These are phyloP conservation scores for Oscheius onirici DNA, from an alignment of 2,888 invertebrate genomes.

Conservation along the genomic window DNA sequence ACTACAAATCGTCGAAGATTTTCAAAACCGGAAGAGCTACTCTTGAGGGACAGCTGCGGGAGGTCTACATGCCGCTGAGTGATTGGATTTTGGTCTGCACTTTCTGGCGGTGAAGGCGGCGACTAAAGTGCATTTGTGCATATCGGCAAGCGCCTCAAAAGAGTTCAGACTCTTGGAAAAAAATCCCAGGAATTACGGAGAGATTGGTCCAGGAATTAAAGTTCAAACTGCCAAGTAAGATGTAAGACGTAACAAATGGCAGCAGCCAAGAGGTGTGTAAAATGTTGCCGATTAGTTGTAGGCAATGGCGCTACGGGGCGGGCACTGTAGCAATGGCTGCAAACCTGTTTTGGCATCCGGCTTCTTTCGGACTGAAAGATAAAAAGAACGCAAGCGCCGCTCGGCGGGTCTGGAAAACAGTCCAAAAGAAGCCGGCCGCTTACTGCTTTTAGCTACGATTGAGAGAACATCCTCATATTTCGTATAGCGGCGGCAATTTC, in stretches of 20 bases:
- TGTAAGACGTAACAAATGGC: not conserved
- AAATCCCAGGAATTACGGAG: too few species aligned
- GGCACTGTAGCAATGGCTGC: slow-evolving; percentile 17
- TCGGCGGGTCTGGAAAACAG: not conserved
- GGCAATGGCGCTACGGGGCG: slow-evolving; percentile 14
- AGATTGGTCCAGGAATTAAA: not conserved
- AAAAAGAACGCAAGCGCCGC: slow-evolving; percentile 15
- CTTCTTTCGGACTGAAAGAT: slow-evolving; percentile 10
- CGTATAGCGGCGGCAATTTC: slow-evolving; percentile 28
- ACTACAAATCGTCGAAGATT: slow-evolving; percentile 8
- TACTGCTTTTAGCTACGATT: too few species aligned
- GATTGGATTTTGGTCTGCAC: slow-evolving; percentile 30
- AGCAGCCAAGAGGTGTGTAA: not conserved
- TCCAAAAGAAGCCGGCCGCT: too few species aligned
- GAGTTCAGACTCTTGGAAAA: too few species aligned
- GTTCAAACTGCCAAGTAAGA: not conserved
- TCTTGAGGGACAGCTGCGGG: slow-evolving; percentile 17
- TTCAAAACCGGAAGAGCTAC: slow-evolving; percentile 1
- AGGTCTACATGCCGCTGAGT: slow-evolving; percentile 20
- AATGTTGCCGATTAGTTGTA: slow-evolving; percentile 27
- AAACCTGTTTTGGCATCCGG: slow-evolving; percentile 29
- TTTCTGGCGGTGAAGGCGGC: slow-evolving; percentile 25
- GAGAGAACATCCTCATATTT: not conserved
- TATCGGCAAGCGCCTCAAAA: not conserved
- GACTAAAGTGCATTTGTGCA: slow-evolving; percentile 29